These are phyloP conservation scores for Liodrosophila aerea DNA, from an alignment of 2,888 invertebrate species.

Conservation along the genomic window DNA sequence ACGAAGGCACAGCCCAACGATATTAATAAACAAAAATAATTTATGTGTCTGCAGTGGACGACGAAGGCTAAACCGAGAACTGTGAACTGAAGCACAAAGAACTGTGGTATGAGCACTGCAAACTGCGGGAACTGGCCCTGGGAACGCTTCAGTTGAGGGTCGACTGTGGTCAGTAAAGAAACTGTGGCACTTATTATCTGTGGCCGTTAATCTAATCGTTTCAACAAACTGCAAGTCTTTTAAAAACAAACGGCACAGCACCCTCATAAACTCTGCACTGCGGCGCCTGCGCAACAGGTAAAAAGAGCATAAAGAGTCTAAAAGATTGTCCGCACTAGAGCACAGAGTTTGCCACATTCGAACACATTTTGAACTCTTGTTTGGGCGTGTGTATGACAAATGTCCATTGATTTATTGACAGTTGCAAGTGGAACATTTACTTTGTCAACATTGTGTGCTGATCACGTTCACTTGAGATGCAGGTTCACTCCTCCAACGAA, in stretches of 20 bases:
- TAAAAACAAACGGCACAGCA: constrained; percentile 29
- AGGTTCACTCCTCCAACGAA: too few species aligned
- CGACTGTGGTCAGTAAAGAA: constrained; percentile 38
- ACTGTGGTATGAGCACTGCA: constrained; percentile 11
- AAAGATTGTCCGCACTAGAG: constrained; percentile 19
- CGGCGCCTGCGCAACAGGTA: constrained; percentile 72
- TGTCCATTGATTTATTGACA: constrained; percentile 69
- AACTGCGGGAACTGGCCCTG: constrained; percentile 15
- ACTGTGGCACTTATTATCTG: constrained; percentile 58
- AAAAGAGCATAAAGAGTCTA: constrained; percentile 1
- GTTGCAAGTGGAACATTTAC: constrained; percentile 51
- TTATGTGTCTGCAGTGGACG: constrained; percentile 60
- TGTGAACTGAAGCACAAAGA: neutral
- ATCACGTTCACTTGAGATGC: constrained; percentile 49
- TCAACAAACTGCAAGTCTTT: constrained; percentile 28
- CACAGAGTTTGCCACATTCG: neutral
- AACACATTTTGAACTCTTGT: constrained; percentile 37
- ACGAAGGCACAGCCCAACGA: constrained; percentile 40
- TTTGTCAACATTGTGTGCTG: constrained; percentile 55
- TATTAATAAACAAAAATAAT: constrained; percentile 71
- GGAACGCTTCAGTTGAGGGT: constrained; percentile 13
- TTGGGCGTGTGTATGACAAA: constrained; percentile 66
- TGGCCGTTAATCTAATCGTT: constrained; percentile 64
- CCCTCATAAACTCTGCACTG: constrained; percentile 42
- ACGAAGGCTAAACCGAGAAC: constrained; percentile 18